Base-by-base conservation (phyloP, 2,113 vertebrate genomes). In the Hoplias malabaricus region DNA sequence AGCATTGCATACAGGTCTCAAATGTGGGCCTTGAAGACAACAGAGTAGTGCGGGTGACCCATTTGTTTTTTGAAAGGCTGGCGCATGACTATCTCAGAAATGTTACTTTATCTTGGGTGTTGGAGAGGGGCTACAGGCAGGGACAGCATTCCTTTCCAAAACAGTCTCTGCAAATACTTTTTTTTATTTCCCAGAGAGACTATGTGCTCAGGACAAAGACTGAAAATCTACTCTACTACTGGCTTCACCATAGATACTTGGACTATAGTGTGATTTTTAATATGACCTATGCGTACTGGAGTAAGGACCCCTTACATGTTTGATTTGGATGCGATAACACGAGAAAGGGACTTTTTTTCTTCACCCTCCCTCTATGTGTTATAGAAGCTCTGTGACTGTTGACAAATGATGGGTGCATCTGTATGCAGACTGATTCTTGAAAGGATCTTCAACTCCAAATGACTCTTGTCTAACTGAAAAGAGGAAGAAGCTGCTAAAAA, bases 131-230 rank as follows among this genome's bases (percentile, higher is more conserved):
- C 77, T 75, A 83, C 78, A 78, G 73, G 9, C 48, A 84, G 80
- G 84, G 79, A 82, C 76, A 87, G 81, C 88, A 89, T 93, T 88
- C 90, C 90, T 92, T 94, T 93, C 91, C 92, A 89, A 92, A 94
- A 92, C 84, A 80, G 84, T 84, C 63, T 69, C 43, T 79, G 85
- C 54, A 40, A 56, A 63, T 6, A 14, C 71, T 54, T 38, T 50
- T n/a, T 67, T 48, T 59, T 68, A 82, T 84, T 81, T 23, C 75
- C 86, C 73, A 27, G 59, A 36, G 43, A 69, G 62, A 25, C 54
- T 6, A 9, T 21, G 4, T 29, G 31, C 7, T n/a, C 56, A 71
- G 62, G 59, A 59, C 14, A 7, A 21, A 77, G 29, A 69, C 27
- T 69, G 27, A 56, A 77, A 14, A 33, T 27, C 12, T 16, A 48